These are phyloP conservation scores for Euwallacea similis DNA, from an alignment of 1,140 invertebrate species.

Conservation along the genomic window DNA sequence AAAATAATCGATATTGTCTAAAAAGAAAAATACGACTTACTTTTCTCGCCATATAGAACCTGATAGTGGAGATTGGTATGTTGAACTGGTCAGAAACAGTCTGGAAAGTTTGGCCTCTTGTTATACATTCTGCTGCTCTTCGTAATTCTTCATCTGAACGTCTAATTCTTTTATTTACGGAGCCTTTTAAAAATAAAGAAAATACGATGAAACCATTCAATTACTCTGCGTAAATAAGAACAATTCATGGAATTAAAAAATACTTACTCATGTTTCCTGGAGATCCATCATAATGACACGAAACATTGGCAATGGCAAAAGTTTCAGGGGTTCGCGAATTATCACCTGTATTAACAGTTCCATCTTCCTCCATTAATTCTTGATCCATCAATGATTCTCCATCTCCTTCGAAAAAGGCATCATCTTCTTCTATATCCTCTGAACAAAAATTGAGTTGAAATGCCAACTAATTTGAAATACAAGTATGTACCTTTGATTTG, in stretches of 20 bases:
- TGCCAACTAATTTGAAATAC: constrained; percentile 8
- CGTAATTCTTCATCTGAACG: constrained; percentile 73
- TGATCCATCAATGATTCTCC: constrained; percentile 50
- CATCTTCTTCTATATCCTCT: constrained; percentile 49
- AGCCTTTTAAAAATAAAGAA: constrained; percentile 39
- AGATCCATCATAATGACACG: constrained; percentile 60
- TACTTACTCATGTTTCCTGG: constrained; percentile 46
- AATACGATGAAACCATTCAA: background rate
- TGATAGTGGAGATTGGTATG: constrained; percentile 81
- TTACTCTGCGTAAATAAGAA: background rate
- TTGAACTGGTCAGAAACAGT: constrained; percentile 81
- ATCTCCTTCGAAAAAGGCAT: constrained; percentile 52
- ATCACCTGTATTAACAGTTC: constrained; percentile 42
- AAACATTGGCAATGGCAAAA: constrained; percentile 63
- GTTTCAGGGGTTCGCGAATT: constrained; percentile 52
- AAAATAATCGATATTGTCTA: background rate
- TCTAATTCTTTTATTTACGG: constrained; percentile 57
- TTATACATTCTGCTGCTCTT: constrained; percentile 77
- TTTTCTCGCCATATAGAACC: constrained; percentile 81
- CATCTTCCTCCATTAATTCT: constrained; percentile 51
- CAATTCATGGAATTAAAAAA: background rate
- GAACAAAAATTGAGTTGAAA: constrained; percentile 12
- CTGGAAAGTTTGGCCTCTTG: constrained; percentile 78
- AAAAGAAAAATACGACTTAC: constrained; percentile 14
- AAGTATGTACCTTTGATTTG: constrained; percentile 44